Percentiles rank a stretch among this genome's conserved stretches.
Evolutionary conservation across 2,797 vertebrate genomes (phyloP).

Genomic region (Myiothlypis coronata): DNA sequence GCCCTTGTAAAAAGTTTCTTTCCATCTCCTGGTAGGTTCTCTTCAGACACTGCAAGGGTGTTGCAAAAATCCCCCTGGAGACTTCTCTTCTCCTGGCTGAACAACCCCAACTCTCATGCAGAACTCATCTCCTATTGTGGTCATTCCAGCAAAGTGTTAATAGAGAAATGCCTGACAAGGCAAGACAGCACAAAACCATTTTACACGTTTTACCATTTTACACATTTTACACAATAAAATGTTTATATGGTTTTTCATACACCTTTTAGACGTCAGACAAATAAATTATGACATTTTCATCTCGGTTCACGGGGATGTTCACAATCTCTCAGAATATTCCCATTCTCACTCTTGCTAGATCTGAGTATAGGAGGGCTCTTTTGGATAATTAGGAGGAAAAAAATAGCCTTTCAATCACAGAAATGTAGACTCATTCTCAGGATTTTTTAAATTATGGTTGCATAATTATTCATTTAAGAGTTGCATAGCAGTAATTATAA

Average conservation of each 20-base stretch:
- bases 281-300: background rate
- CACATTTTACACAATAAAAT: background rate
- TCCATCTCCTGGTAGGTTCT: background rate
- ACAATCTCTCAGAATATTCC: background rate
- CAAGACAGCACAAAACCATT: background rate
- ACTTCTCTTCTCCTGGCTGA: background rate
- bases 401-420: background rate
- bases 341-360: background rate
- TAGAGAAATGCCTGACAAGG: background rate
- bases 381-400: background rate
- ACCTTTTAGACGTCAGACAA: background rate
- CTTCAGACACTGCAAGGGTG: background rate
- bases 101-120: rapidly evolving
- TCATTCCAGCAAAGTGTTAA: background rate
- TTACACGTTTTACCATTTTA: background rate
- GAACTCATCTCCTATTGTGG: background rate
- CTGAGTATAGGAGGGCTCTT: background rate
- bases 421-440: background rate
- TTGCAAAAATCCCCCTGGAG: background rate
- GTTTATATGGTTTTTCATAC: background rate
- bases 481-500: background rate
- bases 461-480: background rate
- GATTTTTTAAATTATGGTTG: background rate
- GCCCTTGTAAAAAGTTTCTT: background rate
- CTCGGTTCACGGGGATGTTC: background rate